Conservation (phyloP, 2,888 invertebrate genomes). For the Lacanobia wlatinum region DNA sequence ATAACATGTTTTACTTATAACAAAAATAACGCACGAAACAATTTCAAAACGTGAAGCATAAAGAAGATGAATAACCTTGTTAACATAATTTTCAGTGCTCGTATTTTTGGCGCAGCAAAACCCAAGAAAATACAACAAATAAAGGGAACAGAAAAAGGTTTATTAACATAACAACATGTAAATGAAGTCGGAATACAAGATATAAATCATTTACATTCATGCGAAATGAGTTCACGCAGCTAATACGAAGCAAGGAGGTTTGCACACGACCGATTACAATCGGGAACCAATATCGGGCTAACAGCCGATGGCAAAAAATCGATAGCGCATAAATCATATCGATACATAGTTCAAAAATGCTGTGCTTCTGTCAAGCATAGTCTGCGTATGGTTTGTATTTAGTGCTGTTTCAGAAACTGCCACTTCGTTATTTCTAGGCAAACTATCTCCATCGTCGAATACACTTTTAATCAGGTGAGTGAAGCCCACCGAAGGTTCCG, state of each 20-base stretch:
- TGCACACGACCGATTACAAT: conserved; percentile 22
- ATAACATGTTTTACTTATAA: background rate
- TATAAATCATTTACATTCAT: conserved; percentile 66
- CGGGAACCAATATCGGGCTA: background rate
- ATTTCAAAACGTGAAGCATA: conserved; percentile 26
- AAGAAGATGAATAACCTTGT: conserved; percentile 44
- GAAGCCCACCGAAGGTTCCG: no score
- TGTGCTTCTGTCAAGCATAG: no score
- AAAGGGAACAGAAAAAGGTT: conserved; percentile 46
- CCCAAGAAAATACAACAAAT: conserved; percentile 42
- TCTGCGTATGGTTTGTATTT: no score
- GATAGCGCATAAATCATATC: no score
- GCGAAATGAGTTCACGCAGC: conserved; percentile 65
- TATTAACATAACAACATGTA: conserved; percentile 64
- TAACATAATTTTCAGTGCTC: conserved; percentile 57
- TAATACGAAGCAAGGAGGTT: conserved; percentile 40
- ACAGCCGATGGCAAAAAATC: no score
- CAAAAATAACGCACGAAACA: conserved; percentile 21
- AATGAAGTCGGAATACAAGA: conserved; percentile 63
- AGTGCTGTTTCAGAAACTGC: no score
- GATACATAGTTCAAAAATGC: no score
- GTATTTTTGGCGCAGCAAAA: conserved; percentile 47
- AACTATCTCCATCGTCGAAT: no score
- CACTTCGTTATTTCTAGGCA: no score
- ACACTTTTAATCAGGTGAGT: no score